Base-by-base conservation (phyloP, 2,113 vertebrate species). In the Oreochromis aureus region DNA sequence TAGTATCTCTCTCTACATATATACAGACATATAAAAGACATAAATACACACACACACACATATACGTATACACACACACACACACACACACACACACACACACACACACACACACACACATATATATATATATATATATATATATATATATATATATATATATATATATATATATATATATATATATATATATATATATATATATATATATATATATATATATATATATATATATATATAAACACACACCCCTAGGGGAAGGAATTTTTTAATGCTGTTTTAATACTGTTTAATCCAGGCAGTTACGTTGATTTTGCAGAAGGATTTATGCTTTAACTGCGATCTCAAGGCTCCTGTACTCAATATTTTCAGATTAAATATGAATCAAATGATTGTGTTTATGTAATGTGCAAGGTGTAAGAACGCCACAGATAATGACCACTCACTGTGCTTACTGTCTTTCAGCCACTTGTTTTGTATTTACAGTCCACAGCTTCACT, bases 381-480 rank as follows among this genome's bases (percentile, higher is more conserved):
- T 27, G 13, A 24, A 46, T 73, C 13, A 46, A 44, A 27, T 46
- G 39, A 73, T 24, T 73, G 39, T 46, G 22, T 73, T 73, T 46
- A 46, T 73, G 13, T 46, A 73, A 73, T 73, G n/a, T 15, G 1
- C 9, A 73, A 46, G 39, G 69, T 73, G 13, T 73, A 44, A 73
- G n/a, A 46, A 46, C 0, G 0, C 66, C 22, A 73, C 39, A 73
- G 0, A 73, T 46, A 0, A 73, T 27, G 39, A 18, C 2, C 69
- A 44, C 5, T 73, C 69, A 46, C 19, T 46, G 39, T 27, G 39
- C 39, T 46, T 73, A 73, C 41, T 46, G 39, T 46, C 41, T 73
- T 46, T 73, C 13, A 27, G 69, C 41, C 36, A 73, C 5, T 46
- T 46, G 39, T 46, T 73, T 46, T 18, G 41, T n/a, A 27, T 46